Percentiles rank a stretch among this genome's conserved stretches.
Conservation (phyloP, 2,888 invertebrate species). For the Gymnoscelis rufifasciata region DNA sequence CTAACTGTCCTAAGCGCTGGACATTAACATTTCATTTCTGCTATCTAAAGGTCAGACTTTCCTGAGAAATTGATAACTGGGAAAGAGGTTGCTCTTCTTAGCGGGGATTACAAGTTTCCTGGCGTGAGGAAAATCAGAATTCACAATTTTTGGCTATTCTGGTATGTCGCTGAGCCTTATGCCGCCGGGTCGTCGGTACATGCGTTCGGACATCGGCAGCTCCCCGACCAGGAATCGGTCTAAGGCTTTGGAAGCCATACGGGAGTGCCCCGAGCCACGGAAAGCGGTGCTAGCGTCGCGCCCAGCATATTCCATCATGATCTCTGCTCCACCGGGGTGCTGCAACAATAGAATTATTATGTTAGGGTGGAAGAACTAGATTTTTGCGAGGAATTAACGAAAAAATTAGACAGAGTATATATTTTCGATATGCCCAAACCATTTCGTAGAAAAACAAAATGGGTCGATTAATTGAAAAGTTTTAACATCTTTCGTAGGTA, state of each 20-base stretch:
- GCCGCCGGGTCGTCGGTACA: constrained; percentile 83
- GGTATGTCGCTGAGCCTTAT: constrained; percentile 79
- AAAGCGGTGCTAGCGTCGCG: constrained; percentile 91
- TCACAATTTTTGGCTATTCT: constrained; percentile 42
- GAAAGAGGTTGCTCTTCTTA: too few species aligned
- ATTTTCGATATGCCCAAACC: too few species aligned
- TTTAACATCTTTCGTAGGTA: too few species aligned
- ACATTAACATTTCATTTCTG: constrained; percentile 12
- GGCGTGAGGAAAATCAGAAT: constrained; percentile 50
- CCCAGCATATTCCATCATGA: constrained; percentile 91
- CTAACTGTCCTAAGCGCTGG: constrained; percentile 19
- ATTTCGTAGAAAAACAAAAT: too few species aligned
- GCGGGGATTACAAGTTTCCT: constrained; percentile 33
- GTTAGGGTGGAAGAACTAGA: constrained; percentile 1
- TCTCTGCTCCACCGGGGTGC: constrained; percentile 91
- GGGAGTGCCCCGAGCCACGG: constrained; percentile 87
- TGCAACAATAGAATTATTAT: constrained; percentile 51
- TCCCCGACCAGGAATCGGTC: constrained; percentile 87
- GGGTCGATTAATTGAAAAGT: too few species aligned
- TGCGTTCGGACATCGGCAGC: constrained; percentile 84
- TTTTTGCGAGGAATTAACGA: too few species aligned
- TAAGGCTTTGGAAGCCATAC: constrained; percentile 81
- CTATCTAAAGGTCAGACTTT: constrained; percentile 19
- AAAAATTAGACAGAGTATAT: too few species aligned
- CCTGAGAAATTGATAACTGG: too few species aligned